Evolutionary conservation across 2,797 vertebrate species (phyloP), one percentile per base, ranked within the genome.

Genomic region (Poeciliopsis turneri): DNA sequence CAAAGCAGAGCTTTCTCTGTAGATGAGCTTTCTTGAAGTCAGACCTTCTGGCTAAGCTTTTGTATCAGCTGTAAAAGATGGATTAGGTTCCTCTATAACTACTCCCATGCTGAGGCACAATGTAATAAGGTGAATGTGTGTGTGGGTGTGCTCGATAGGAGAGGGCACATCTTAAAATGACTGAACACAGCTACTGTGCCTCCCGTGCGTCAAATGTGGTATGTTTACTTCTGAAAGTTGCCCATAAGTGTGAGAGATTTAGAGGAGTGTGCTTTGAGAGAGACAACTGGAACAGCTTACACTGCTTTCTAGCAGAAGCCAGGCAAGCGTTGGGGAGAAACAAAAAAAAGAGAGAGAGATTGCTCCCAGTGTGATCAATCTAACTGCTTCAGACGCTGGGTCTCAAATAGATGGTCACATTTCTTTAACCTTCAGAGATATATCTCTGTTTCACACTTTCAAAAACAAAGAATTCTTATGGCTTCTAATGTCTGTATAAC

Each of bases 61-160:
- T 87, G 82, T 86, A 92, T 91, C 88, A 89, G 80, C 87, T 83
- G 76, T 87, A 90, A 92, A 91, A 91, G 88, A 92, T 88, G 90
- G 90, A 92, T 93, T 91, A 90, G 78, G 81, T 70, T 84, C 74
- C 77, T 89, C 79, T 84, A 83, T 87, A 90, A 87, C 84, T 80
- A 80, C 87, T 82, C 84, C 85, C 77, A 76, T 76, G 80, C 81
- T 43, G 82, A 82, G 72, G 78, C 85, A 81, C 85, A 78, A 74
- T 81, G 83, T 84, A 87, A 93, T 84, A 89, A 88, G 78, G 88
- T 81, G 66, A 72, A 81, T 72, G 83, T 72, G 51, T 82, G 71
- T 75, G 78, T 61, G 53, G 36, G 71, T 55, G 79, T 69, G 72
- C 61, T 68, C 11, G 77, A 47, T 39, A 61, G 43, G 43, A 73